phyloP scores from a whole-genome alignment of 2,888 invertebrate genomes.

The Orchesellides sinensis region DNA sequence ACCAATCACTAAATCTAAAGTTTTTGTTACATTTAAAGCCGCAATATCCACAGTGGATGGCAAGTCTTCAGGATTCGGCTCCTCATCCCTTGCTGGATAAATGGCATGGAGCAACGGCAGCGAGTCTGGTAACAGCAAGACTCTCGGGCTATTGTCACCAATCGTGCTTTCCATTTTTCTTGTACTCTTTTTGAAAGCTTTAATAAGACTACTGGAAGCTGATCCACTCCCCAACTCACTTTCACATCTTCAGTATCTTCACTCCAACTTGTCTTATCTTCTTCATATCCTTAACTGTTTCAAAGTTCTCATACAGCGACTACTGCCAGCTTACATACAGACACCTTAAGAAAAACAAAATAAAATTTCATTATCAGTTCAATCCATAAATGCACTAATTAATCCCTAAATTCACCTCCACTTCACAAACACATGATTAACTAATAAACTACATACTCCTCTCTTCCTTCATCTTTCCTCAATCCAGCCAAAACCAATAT shows the following conservation, averaged over 20 bases:
- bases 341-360: not conserved
- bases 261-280: too few species aligned
- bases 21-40: conserved; percentile 82
- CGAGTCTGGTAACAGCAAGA: conserved; percentile 66
- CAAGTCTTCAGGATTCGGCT: conserved; percentile 82
- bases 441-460: too few species aligned
- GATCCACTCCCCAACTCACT: too few species aligned
- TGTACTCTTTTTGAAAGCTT: not conserved
- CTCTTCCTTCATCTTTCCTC: too few species aligned
- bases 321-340: too few species aligned
- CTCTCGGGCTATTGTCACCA: conserved; percentile 57
- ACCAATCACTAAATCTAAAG: too few species aligned
- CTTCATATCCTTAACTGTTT: not conserved
- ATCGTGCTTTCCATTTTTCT: conserved; percentile 50
- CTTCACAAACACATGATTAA: too few species aligned
- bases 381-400: too few species aligned
- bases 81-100: conserved; percentile 78
- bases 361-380: too few species aligned
- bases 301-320: not conserved
- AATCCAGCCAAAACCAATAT: too few species aligned
- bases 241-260: not conserved
- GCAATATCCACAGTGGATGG: conserved; percentile 84
- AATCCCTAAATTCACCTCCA: too few species aligned
- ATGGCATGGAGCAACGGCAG: conserved; percentile 74
- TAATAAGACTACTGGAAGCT: too few species aligned